Conservation (phyloP, 2,113 vertebrate genomes). For the Mystacornis crossleyi region DNA sequence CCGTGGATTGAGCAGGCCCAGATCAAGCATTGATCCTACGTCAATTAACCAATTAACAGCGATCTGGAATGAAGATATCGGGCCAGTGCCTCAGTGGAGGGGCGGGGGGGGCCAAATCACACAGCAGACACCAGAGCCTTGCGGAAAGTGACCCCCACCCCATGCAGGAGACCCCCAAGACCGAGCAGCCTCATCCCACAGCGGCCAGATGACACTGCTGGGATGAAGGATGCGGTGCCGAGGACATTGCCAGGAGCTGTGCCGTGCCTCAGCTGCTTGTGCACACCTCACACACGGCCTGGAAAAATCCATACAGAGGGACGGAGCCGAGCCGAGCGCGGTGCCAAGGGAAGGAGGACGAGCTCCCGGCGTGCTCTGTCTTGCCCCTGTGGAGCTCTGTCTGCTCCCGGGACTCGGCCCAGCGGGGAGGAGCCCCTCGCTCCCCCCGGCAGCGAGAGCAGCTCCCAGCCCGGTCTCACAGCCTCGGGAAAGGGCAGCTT, state of each 20-base stretch:
- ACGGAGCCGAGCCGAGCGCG: rapidly evolving
- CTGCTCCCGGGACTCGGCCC: neutral
- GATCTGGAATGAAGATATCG: neutral
- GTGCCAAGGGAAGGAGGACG: neutral
- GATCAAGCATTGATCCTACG: neutral
- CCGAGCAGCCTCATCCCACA: rapidly evolving
- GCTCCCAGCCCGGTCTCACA: neutral
- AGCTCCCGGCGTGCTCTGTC: neutral
- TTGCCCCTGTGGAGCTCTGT: neutral
- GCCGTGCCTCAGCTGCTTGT: neutral
- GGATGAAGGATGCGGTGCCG: neutral
- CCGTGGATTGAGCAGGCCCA: rapidly evolving
- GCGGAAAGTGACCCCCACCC: rapidly evolving
- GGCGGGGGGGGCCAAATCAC: neutral
- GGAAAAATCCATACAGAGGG: neutral
- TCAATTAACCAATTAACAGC: neutral
- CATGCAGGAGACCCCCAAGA: neutral
- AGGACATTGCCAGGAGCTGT: neutral
- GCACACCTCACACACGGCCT: neutral
- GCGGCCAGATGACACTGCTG: neutral
- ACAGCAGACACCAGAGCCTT: rapidly evolving
- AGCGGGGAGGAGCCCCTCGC: neutral
- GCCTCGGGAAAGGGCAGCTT: neutral
- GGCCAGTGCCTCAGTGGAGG: rapidly evolving
- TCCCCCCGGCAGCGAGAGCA: rapidly evolving